Evolutionary conservation across 2,888 invertebrate genomes (phyloP), one percentile per base, ranked within the genome.

Genomic region (Ethmia dodecea): DNA sequence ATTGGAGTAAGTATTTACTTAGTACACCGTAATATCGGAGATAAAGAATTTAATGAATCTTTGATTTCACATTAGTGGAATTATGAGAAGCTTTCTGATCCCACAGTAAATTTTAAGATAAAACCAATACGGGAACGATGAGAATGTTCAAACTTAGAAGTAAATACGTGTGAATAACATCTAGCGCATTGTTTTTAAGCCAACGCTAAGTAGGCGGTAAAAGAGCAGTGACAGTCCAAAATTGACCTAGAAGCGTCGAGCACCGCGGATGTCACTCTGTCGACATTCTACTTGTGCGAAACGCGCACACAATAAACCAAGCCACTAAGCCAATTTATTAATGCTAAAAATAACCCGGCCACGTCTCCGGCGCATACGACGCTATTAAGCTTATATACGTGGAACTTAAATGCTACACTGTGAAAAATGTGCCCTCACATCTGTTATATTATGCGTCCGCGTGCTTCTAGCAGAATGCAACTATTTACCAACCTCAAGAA

Each of bases 311-410:
- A 80, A 78, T 79, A 79, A 78, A 74, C 64, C 64, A 71, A 76
- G 76, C 70, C 65, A 76, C 79, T 79, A 83, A 86, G 76, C 79
- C 83, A 84, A 86, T 86, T 86, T 86, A 84, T 74, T 75, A 81
- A 73, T 67, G 75, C 84, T 86, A 86, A 84, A 86, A 86, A 86
- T 86, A 86, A 75, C 75, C 58, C 67, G 60, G 60, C 70, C 68
- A 77, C 70, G 68, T 79, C 83, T 78, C 79, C 61, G 66, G 58
- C 70, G 67, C 70, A 76, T 76, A 69, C 63, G 67, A 68, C 69
- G 73, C 66, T 79, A 78, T 80, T 81, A 81, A 75, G 77, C 78
- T 72, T 79, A 72, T 72, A 74, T 71, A 74, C 62, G 70, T 64
- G 61, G 66, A 73, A 67, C 67, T 67, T 73, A 69, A 72, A 70